phyloP scores from a whole-genome alignment of 2,113 vertebrate genomes.

The Pseudopodoces humilis region DNA sequence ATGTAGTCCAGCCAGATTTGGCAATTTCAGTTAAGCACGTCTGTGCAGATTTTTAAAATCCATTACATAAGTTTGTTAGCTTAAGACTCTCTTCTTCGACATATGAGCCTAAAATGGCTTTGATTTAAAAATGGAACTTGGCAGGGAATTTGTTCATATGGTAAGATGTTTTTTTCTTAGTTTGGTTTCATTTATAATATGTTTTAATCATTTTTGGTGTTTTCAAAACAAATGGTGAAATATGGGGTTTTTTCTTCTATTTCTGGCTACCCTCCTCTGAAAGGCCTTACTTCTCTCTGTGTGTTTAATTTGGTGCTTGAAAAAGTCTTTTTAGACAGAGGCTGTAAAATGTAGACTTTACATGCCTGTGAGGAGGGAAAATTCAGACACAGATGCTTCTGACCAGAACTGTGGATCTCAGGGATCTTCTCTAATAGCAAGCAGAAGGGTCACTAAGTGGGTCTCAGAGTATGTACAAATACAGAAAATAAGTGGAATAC shows the following conservation, averaged over 20 bases:
- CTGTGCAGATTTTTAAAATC: conserved; percentile 61
- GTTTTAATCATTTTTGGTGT: conserved; percentile 77
- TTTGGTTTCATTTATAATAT: conserved; percentile 74
- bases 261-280: conserved; percentile 70
- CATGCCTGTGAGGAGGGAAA: neutral
- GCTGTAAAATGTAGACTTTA: neutral
- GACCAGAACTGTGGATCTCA: neutral
- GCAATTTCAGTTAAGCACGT: conserved; percentile 52
- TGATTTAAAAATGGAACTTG: conserved; percentile 80
- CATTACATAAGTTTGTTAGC: conserved; percentile 67
- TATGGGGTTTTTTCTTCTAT: conserved; percentile 56
- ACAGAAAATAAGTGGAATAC: neutral
- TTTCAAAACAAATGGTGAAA: conserved; percentile 81
- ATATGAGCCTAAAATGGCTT: conserved; percentile 73
- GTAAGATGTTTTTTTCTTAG: conserved; percentile 49
- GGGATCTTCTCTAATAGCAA: neutral
- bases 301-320: conserved; percentile 46
- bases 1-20: conserved; percentile 48
- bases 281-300: conserved; percentile 47
- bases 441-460: neutral
- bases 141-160: conserved; percentile 78
- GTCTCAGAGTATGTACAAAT: neutral
- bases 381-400: neutral
- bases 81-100: conserved; percentile 66
- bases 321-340: conserved; percentile 33